Evolutionary conservation across 2,797 vertebrate genomes (phyloP).

Genomic region (Perodicticus potto): DNA sequence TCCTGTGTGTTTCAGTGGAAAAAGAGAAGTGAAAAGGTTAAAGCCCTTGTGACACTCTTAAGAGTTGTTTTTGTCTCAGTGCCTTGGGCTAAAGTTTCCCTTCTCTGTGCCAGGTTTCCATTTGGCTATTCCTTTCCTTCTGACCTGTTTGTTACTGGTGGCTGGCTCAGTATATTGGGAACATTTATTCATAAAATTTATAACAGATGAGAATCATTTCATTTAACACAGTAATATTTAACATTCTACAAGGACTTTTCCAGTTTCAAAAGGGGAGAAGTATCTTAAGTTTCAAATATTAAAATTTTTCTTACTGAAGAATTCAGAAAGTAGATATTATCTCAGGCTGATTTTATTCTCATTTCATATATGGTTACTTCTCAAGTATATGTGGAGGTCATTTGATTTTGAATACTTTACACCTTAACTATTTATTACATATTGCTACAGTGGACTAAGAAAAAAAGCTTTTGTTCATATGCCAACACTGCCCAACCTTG

Average conservation of each 20-base stretch:
- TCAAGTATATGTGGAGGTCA: constrained; percentile 39
- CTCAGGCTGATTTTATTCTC: constrained; percentile 53
- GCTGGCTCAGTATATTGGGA: constrained; percentile 66
- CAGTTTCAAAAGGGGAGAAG: constrained; percentile 52
- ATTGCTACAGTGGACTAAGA: constrained; percentile 99
- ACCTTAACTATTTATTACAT: constrained; percentile 94
- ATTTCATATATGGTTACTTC: constrained; percentile 65
- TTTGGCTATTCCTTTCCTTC: constrained; percentile 74
- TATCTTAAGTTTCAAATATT: constrained; percentile 37
- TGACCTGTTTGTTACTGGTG: constrained; percentile 78
- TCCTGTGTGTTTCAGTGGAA: constrained; percentile 79
- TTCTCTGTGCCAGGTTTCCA: constrained; percentile 81
- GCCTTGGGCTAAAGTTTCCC: constrained; percentile 79
- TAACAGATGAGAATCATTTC: constrained; percentile 71
- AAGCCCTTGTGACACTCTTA: constrained; percentile 78
- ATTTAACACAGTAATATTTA: constrained; percentile 65
- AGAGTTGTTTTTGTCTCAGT: constrained; percentile 77
- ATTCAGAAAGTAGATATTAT: constrained; percentile 55
- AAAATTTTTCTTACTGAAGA: constrained; percentile 57
- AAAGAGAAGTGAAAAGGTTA: constrained; percentile 81
- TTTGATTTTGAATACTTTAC: constrained; percentile 65
- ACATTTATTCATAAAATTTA: constrained; percentile 76
- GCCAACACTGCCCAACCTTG: constrained; percentile 97
- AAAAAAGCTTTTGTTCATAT: constrained; percentile 98
- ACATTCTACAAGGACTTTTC: constrained; percentile 49